A percentile compares a stretch with the other conserved stretches of the same genome.
phyloP scores from a whole-genome alignment of 2,797 vertebrate species.

The Poeciliopsis paucimaculata region DNA sequence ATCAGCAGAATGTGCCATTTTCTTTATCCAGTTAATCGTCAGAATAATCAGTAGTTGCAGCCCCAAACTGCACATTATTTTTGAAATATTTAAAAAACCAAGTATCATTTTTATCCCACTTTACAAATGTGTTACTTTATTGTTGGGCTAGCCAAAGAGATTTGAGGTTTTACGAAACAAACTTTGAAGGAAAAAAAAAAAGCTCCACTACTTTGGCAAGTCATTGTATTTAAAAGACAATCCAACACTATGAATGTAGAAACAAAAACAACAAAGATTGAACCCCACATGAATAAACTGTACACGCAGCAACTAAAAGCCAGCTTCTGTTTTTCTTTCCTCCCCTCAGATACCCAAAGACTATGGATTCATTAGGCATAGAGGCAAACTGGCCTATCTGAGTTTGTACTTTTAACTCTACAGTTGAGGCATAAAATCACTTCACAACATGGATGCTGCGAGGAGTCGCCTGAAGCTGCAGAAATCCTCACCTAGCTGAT shows the following conservation, averaged over 20 bases:
- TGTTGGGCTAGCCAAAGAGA: background rate
- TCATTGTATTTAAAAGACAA: background rate
- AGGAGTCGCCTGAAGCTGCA: background rate
- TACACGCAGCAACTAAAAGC: background rate
- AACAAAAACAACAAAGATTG: background rate
- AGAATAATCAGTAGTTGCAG: no score
- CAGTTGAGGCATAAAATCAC: background rate
- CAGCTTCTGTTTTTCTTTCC: slow-evolving; percentile 14
- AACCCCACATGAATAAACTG: background rate
- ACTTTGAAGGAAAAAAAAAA: background rate
- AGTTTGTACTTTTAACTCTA: slow-evolving; percentile 61
- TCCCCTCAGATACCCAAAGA: slow-evolving; percentile 79
- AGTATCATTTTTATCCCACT: background rate
- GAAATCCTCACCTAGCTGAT: background rate
- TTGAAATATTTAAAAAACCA: background rate
- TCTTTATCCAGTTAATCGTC: no score
- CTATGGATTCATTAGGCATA: slow-evolving; percentile 79
- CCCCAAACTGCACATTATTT: background rate
- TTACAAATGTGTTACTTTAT: background rate
- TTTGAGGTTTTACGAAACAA: background rate
- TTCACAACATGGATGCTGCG: rapidly evolving
- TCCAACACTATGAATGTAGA: background rate
- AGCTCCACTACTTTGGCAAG: background rate
- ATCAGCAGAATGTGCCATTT: no score
- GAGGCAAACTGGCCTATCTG: slow-evolving; percentile 84